Percentiles rank a stretch among this genome's conserved stretches.
Evolutionary conservation across 1,140 invertebrate genomes (phyloP).

Genomic region (Papilio machaon): DNA sequence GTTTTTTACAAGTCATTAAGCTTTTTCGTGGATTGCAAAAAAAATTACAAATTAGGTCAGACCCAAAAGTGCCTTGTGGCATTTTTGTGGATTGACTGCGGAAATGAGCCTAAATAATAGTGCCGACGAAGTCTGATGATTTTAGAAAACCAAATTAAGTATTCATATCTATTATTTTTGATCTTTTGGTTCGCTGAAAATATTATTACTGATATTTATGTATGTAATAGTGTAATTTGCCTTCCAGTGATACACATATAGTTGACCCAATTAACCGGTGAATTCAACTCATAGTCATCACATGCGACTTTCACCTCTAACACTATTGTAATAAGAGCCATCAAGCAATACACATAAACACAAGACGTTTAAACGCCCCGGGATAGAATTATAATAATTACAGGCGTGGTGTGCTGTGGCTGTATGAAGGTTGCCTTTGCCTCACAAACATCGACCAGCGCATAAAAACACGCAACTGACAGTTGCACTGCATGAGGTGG

Average conservation of each 20-base stretch:
- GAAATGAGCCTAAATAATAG: not conserved
- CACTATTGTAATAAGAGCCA: not conserved
- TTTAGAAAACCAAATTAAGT: not conserved
- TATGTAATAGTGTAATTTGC: too few relatives aligned
- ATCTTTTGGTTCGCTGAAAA: not conserved
- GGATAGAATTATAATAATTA: slow-evolving; percentile 47
- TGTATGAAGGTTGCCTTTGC: slow-evolving; percentile 28
- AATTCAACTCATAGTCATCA: not conserved
- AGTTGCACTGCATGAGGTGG: not conserved
- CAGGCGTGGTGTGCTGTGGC: slow-evolving; percentile 24
- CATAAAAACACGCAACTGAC: slow-evolving; percentile 4
- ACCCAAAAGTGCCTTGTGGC: not conserved
- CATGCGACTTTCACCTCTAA: slow-evolving; percentile 28
- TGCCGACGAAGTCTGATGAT: not conserved
- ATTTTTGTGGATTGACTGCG: not conserved
- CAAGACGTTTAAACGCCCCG: slow-evolving; percentile 36
- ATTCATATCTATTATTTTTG: not conserved
- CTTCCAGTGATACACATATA: not conserved
- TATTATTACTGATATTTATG: not conserved
- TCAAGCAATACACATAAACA: not conserved
- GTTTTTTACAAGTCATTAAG: not conserved
- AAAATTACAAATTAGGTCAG: not conserved
- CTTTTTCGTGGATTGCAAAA: not conserved
- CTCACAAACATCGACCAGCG: not conserved
- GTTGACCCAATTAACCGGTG: slow-evolving; percentile 24